These are phyloP conservation scores for Drosophila buzzatii DNA, from an alignment of 2,888 invertebrate genomes.

Conservation along the genomic window DNA sequence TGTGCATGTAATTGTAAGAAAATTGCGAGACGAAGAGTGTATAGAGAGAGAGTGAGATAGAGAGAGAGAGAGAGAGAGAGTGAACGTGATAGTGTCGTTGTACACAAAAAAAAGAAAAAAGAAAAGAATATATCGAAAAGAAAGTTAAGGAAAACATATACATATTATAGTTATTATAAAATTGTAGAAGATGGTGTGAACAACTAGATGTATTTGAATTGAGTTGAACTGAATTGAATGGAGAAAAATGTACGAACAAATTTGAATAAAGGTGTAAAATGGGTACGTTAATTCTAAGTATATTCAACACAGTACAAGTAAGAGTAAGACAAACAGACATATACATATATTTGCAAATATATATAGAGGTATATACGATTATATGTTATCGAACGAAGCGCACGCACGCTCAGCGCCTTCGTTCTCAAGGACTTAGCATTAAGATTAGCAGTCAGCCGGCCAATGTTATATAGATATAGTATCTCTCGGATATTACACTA, in stretches of 20 bases:
- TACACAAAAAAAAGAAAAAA: conserved; percentile 48
- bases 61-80: conserved; percentile 43
- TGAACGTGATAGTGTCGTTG: conserved; percentile 53
- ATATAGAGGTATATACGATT: conserved; percentile 33
- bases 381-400: conserved; percentile 8
- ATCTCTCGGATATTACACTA: not conserved
- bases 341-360: conserved; percentile 36
- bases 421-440: conserved; percentile 37
- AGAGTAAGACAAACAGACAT: conserved; percentile 64
- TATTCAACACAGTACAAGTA: conserved; percentile 76
- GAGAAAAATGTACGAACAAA: conserved; percentile 69
- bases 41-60: conserved; percentile 37
- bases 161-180: conserved; percentile 56
- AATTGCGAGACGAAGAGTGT: conserved; percentile 47
- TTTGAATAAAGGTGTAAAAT: conserved; percentile 63
- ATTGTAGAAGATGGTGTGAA: conserved; percentile 66
- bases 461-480: not conserved
- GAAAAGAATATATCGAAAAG: conserved; percentile 38
- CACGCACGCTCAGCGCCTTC: not conserved
- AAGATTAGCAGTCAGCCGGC: not conserved
- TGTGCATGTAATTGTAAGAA: conserved; percentile 57
- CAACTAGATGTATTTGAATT: conserved; percentile 72
- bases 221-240: conserved; percentile 64
- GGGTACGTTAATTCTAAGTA: conserved; percentile 65
- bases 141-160: conserved; percentile 34